Conservation (phyloP, 2,797 vertebrate species). For the Macrochelys suwanniensis region DNA sequence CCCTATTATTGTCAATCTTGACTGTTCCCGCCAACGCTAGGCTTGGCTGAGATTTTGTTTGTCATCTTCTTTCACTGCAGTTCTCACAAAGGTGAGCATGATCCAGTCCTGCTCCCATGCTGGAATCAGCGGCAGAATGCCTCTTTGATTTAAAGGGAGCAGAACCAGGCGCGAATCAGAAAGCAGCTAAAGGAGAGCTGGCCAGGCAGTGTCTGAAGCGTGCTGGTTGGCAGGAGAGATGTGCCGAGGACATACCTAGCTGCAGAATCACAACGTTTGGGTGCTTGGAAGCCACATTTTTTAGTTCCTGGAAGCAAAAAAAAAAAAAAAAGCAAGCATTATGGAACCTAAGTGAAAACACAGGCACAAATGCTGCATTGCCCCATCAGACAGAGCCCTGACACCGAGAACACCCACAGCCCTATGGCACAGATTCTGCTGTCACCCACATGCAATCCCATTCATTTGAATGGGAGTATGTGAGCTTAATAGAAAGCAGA, state of each 20-base stretch:
- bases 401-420: not conserved
- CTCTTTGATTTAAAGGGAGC: not conserved
- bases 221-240: not conserved
- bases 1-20: not conserved
- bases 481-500: not conserved
- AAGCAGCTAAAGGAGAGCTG: not conserved
- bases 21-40: not conserved
- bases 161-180: not conserved
- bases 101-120: not conserved
- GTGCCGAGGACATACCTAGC: not conserved
- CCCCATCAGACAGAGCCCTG: not conserved
- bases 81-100: not conserved
- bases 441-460: not conserved
- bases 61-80: not conserved
- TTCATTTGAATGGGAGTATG: not conserved
- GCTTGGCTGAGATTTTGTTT: not conserved
- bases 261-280: not conserved
- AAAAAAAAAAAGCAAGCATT: too few species aligned
- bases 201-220: not conserved
- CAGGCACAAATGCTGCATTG: not conserved
- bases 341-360: not conserved
- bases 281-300: not conserved
- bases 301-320: not conserved
- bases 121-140: not conserved
- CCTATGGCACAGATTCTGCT: not conserved